Base-by-base conservation (phyloP, 2,888 invertebrate genomes). In the Hirtodrosophila trivittata region DNA sequence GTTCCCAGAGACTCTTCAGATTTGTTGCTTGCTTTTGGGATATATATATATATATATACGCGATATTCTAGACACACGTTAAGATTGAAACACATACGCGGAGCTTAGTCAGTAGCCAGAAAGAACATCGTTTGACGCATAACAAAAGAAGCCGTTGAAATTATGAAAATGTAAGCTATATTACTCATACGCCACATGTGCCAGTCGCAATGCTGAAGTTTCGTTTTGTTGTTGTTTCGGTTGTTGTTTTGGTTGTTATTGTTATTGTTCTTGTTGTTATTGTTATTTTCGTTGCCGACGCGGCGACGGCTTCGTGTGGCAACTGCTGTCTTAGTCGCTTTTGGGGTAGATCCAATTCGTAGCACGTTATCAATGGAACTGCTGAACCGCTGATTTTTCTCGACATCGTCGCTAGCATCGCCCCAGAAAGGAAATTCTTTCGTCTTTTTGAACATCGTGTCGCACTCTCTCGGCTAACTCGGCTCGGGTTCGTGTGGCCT, bases 321-420 rank as follows among this genome's bases (percentile, higher is more conserved):
- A 3, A 3, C 21, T 35, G 66, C 32, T 47, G 35, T 43, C 43
- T 63, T 42, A 41, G 66, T 52, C 55, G 41, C 38, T 33, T n/a
- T 56, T 60, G 54, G 72, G 64, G 64, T 63, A 77, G 87, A 87
- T 74, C 87, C 82, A 88, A 81, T 88, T 82, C 88, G 87, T 57
- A 80, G 76, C 88, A 75, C 87, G 88, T 87, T 87, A 88, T 87
- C 88, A 88, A 88, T 76, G 76, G 70, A 87, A 87, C 87, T 87
- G 87, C 81, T 85, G 70, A 87, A 83, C 88, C 88, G 80, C 83
- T 86, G 76, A 86, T 87, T 88, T 81, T 86, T 87, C 86, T 81
- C 86, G 75, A 66, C 81, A 75, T 75, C 81, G 66, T 78, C 60
- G 72, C 76, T 67, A 83, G 82, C 82, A 87, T 83, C 82, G 87